phyloP scores from a whole-genome alignment of 2,797 vertebrate species.

The Glossophaga mutica region DNA sequence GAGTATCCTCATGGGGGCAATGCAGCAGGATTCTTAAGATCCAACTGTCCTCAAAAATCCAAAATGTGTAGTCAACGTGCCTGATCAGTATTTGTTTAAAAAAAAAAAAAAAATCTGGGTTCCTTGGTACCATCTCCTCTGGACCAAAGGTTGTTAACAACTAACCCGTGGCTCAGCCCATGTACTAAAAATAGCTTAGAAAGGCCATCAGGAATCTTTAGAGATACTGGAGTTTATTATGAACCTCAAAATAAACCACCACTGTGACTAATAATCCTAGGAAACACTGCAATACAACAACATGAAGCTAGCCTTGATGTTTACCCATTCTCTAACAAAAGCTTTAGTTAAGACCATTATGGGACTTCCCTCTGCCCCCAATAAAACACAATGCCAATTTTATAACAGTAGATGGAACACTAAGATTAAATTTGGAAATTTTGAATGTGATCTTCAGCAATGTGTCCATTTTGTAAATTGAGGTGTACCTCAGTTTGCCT shows the following conservation, averaged over 20 bases:
- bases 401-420: slow-evolving; percentile 30
- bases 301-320: background rate
- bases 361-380: background rate
- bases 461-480: slow-evolving; percentile 36
- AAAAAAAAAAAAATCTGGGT: background rate
- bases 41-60: background rate
- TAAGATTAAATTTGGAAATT: slow-evolving; percentile 40
- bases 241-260: slow-evolving; percentile 33
- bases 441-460: slow-evolving; percentile 26
- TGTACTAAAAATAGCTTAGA: background rate
- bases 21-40: background rate
- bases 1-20: background rate
- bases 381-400: slow-evolving; percentile 30
- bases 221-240: background rate
- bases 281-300: background rate
- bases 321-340: slow-evolving; percentile 16
- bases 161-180: background rate
- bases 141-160: background rate
- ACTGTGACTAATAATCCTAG: slow-evolving; percentile 32
- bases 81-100: background rate
- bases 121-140: background rate
- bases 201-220: background rate
- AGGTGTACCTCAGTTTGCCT: slow-evolving; percentile 45
- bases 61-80: background rate
- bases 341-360: slow-evolving; percentile 56